Evolutionary conservation across 1,140 invertebrate genomes (phyloP).

Genomic region (Cyrtorhinus lividipennis): DNA sequence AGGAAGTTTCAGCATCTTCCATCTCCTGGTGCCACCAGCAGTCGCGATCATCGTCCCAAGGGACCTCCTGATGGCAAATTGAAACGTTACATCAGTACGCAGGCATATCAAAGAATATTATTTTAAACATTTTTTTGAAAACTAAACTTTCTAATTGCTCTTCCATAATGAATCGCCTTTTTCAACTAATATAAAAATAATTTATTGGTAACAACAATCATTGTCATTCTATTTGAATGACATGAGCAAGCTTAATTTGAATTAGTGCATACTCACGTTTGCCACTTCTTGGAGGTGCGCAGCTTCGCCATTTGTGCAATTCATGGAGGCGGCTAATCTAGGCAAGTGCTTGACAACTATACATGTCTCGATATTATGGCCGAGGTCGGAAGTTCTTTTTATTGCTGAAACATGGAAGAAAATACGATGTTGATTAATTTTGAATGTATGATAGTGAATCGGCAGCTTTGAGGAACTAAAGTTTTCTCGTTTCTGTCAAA

Average conservation of each 20-base stretch:
- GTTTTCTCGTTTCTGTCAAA: too few species aligned
- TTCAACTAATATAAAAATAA: too few species aligned
- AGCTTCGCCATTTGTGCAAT: conserved; percentile 16
- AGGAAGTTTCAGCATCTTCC: conserved; percentile 55
- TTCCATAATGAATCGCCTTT: neutral
- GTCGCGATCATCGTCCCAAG: conserved; percentile 65
- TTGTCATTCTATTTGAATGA: too few species aligned
- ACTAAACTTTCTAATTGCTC: neutral
- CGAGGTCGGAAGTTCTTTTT: conserved; percentile 45
- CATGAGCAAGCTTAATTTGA: too few species aligned
- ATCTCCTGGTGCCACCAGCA: conserved; percentile 86
- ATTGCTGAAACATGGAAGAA: conserved; percentile 35
- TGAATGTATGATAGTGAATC: too few species aligned
- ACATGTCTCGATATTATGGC: conserved; percentile 59
- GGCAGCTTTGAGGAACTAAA: too few species aligned
- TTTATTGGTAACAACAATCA: too few species aligned
- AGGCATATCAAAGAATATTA: too few species aligned
- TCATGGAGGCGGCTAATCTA: conserved; percentile 38
- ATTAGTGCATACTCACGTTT: conserved; percentile 17
- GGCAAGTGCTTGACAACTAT: conserved; percentile 72
- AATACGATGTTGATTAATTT: too few species aligned
- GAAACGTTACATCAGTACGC: too few species aligned
- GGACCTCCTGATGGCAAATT: too few species aligned
- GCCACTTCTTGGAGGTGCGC: neutral
- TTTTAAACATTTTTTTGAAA: too few species aligned